Conservation (phyloP, 2,888 invertebrate genomes). For the Lycocerus yunnanus region DNA sequence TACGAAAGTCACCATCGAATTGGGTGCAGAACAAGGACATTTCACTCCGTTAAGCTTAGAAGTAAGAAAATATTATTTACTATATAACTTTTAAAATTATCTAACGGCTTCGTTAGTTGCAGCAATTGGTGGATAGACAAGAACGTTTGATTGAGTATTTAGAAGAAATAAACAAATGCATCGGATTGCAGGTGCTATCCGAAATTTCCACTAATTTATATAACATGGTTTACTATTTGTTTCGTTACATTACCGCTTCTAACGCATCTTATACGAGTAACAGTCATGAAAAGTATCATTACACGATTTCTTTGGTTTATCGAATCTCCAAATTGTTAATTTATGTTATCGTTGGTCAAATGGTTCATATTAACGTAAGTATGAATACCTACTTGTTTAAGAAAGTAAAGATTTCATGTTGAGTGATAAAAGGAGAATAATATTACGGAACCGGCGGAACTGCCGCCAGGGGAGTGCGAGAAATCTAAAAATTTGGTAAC, state of each 20-base stretch:
- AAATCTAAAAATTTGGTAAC: too few relatives aligned
- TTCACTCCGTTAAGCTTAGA: background rate
- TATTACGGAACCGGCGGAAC: too few relatives aligned
- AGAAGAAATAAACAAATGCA: conserved; percentile 30
- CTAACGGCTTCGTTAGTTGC: background rate
- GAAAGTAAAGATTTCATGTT: too few relatives aligned
- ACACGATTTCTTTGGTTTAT: conserved; percentile 27
- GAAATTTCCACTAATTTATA: conserved; percentile 32
- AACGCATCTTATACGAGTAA: conserved; percentile 26
- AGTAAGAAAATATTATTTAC: background rate
- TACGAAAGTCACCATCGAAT: background rate
- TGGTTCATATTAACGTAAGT: conserved; percentile 29
- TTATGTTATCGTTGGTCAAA: conserved; percentile 31
- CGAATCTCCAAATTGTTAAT: conserved; percentile 29
- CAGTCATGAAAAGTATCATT: conserved; percentile 33
- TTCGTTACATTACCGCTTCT: conserved; percentile 33
- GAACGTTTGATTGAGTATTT: conserved; percentile 23
- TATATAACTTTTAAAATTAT: background rate
- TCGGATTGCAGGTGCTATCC: conserved; percentile 33
- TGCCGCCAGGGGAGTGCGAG: too few relatives aligned
- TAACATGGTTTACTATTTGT: conserved; percentile 35
- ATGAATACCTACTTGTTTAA: too few relatives aligned
- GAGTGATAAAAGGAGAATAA: too few relatives aligned
- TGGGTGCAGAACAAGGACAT: background rate
- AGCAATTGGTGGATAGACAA: conserved; percentile 12